Base-by-base conservation (phyloP, 2,888 invertebrate species). In the Cylindroiulus punctatus region DNA sequence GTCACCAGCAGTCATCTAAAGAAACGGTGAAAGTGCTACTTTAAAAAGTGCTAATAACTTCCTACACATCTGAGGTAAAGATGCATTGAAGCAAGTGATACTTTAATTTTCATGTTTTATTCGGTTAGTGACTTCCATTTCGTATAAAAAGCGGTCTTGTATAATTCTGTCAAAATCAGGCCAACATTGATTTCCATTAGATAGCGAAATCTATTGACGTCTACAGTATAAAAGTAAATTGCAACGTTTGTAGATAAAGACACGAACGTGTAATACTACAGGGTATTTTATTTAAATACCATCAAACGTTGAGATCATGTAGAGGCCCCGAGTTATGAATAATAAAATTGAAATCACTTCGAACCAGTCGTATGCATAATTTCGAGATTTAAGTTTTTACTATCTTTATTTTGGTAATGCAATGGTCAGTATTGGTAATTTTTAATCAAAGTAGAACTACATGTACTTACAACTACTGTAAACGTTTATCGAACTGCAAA, bases 1-100 rank as follows among this genome's bases (percentile, higher is more conserved):
- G 76, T 30, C 32, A 76, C 14, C 76, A 32, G 1, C 32, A 30
- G 76, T 26, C 76, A 32, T 30, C 14, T 30, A 30, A 76, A 30
- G 12, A 76, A 76, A 76, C 32, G 76, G 76, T 76, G 76, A 76
- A 76, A 76, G 76, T 76, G 76, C 76, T 76, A 76, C 76, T 22
- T 76, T 76, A 76, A 76, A 76, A 76, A 76, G 76, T 76, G 76
- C 76, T 32, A 76, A 76, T 30, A 76, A 76, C 76, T 76, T 76
- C 76, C 30, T 76, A 76, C 26, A 30, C 10, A 76, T 76, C 14
- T 30, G 4, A 17, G 2, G 76, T 2, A 30, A 26, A 76, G 8
- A 4, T 17, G 12, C 26, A 76, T 32, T 30, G 26, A 76, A 76
- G 32, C 17, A 76, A 76, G 2, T 26, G 76, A 76, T 17, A 30